Conservation (phyloP, 2,113 vertebrate genomes). For the Seriola quinqueradiata region DNA sequence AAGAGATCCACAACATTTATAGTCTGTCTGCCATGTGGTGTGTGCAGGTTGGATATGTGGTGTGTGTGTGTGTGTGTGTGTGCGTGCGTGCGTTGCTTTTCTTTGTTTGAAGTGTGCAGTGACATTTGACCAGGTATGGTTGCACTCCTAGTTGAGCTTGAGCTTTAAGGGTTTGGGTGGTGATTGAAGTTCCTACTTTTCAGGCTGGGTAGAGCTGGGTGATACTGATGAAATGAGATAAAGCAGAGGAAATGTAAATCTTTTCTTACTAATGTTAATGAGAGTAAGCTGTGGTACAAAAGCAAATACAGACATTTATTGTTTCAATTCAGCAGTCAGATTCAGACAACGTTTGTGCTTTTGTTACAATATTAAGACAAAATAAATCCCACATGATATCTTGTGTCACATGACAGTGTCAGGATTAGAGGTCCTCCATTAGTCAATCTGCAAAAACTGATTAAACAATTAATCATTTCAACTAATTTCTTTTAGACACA, state of each 20-base stretch:
- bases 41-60: slow-evolving; percentile 40
- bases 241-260: neutral
- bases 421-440: neutral
- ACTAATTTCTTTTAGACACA: neutral
- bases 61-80: neutral
- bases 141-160: slow-evolving; percentile 69
- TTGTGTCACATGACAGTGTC: neutral
- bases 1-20: neutral
- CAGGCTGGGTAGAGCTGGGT: slow-evolving; percentile 27
- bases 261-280: neutral
- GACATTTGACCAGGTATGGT: neutral
- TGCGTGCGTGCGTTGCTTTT: slow-evolving; percentile 43
- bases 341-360: neutral
- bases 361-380: neutral
- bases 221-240: neutral
- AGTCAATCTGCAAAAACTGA: neutral
- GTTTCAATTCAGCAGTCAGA: neutral
- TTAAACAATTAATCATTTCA: too few species aligned
- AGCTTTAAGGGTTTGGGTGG: slow-evolving; percentile 27
- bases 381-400: neutral
- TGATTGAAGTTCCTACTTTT: slow-evolving; percentile 18
- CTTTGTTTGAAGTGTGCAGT: slow-evolving; percentile 66
- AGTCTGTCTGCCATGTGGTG: slow-evolving; percentile 35
- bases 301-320: neutral
- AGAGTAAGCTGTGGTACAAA: neutral